phyloP scores from a whole-genome alignment of 2,797 vertebrate species.

The Hemibagrus guttatus region DNA sequence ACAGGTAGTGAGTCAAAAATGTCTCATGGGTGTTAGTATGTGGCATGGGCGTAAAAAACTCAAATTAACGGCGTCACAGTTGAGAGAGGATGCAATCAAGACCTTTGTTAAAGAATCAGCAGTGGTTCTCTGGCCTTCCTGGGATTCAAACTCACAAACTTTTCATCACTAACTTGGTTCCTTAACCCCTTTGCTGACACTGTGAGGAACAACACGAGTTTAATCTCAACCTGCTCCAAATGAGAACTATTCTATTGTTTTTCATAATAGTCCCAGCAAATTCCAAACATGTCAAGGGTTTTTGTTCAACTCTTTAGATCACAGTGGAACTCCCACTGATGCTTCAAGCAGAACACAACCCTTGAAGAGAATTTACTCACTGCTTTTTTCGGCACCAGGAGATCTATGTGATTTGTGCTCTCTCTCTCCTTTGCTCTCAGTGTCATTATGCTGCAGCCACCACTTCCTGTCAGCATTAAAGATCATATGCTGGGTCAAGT shows the following conservation, averaged over 20 bases:
- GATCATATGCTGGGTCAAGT: slow-evolving; percentile 41
- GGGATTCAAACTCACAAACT: background rate
- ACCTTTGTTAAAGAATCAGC: background rate
- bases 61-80: background rate
- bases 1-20: slow-evolving; percentile 21
- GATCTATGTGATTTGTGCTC: background rate
- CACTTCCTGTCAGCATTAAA: slow-evolving; percentile 31
- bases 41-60: background rate
- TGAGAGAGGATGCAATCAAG: background rate
- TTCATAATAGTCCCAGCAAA: background rate
- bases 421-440: slow-evolving; percentile 7
- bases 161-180: slow-evolving; percentile 4
- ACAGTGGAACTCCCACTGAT: background rate
- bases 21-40: background rate
- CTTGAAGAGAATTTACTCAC: background rate
- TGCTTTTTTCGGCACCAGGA: slow-evolving; percentile 2
- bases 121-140: background rate
- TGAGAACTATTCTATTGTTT: background rate
- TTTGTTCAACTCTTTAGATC: background rate
- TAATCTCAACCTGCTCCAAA: background rate
- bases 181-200: background rate
- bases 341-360: background rate
- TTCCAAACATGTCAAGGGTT: background rate
- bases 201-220: background rate
- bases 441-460: slow-evolving; percentile 1